Conservation (phyloP, 2,797 vertebrate species). For the Austrolebias charrua region DNA sequence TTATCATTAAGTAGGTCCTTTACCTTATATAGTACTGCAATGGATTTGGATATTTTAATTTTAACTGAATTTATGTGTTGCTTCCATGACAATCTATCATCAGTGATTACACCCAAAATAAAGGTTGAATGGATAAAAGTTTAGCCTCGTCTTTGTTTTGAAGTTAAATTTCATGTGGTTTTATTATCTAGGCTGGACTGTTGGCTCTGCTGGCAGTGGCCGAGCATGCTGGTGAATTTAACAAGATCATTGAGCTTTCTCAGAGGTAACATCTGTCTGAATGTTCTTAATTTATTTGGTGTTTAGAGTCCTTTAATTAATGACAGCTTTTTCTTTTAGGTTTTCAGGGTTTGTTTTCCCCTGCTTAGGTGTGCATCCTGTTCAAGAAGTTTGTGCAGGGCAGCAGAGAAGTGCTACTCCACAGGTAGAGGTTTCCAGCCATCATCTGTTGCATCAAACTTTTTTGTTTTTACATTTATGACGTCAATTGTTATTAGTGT, state of each 20-base stretch:
- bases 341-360: constrained; percentile 87
- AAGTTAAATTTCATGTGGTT: background rate
- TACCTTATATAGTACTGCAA: no score
- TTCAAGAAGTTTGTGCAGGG: constrained; percentile 81
- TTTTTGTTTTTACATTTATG: no score
- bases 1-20: no score
- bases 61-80: no score
- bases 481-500: no score
- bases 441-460: no score
- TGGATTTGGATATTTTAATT: no score
- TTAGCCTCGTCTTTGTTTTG: background rate
- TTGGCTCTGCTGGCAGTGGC: constrained; percentile 87
- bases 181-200: constrained; percentile 80
- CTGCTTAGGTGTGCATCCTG: constrained; percentile 91
- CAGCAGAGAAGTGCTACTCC: constrained; percentile 81
- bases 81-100: no score
- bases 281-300: background rate
- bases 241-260: constrained; percentile 87
- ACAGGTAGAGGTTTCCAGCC: no score
- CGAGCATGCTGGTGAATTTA: constrained; percentile 89
- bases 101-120: no score
- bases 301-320: background rate
- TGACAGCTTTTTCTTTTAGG: constrained; percentile 58
- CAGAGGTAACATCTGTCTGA: constrained; percentile 76
- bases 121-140: no score